A percentile compares a stretch with the other conserved stretches of the same genome.
Conservation (phyloP, 2,797 vertebrate species). For the Rhyacichthys aspro region DNA sequence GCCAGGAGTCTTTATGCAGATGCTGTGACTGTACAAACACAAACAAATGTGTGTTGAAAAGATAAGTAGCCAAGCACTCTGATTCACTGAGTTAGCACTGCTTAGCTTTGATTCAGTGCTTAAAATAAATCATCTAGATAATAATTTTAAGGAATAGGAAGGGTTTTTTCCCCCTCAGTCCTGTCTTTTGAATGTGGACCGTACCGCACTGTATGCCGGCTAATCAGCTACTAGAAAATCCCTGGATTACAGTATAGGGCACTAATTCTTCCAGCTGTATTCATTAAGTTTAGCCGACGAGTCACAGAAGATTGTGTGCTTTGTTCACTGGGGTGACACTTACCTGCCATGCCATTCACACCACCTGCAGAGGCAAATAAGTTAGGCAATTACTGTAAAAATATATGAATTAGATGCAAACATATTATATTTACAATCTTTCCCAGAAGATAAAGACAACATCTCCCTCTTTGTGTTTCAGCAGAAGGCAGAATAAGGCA, state of each 20-base stretch:
- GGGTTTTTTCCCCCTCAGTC: constrained; percentile 72
- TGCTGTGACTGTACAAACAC: constrained; percentile 79
- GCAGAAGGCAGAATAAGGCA: background rate
- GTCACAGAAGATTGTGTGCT: constrained; percentile 30
- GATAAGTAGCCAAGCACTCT: too few species aligned
- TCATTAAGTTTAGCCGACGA: constrained; percentile 34
- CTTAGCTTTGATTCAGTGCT: too few species aligned
- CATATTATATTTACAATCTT: too few species aligned
- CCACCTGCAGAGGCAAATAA: constrained; percentile 64
- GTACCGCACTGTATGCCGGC: constrained; percentile 83
- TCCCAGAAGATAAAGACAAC: too few species aligned
- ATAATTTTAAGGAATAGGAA: too few species aligned
- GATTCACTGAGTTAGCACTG: too few species aligned
- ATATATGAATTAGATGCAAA: background rate
- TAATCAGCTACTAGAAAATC: constrained; percentile 82
- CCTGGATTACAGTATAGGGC: constrained; percentile 82
- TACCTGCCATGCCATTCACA: constrained; percentile 76
- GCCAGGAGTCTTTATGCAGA: constrained; percentile 93
- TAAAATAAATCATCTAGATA: too few species aligned
- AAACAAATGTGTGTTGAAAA: too few species aligned
- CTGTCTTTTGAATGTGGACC: constrained; percentile 82
- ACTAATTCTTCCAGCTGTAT: constrained; percentile 7
- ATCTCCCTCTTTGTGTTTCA: too few species aligned
- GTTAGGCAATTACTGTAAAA: constrained; percentile 40
- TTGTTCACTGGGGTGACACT: constrained; percentile 81